Conservation (phyloP, 2,888 invertebrate species). For the Plusia festucae region DNA sequence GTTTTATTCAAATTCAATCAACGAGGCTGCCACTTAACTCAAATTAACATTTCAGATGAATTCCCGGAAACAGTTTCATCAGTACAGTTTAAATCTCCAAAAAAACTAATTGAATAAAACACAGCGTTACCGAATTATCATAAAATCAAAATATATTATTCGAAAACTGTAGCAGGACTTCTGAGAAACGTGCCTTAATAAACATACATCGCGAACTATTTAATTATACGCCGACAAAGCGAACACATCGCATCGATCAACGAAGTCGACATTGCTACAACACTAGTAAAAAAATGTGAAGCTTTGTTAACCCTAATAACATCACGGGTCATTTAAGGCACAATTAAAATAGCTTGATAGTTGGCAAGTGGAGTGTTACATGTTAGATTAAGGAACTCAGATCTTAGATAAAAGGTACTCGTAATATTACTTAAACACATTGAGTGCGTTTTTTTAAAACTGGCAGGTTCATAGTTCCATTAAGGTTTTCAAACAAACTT, state of each 20-base stretch:
- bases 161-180: conserved; percentile 43
- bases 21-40: background rate
- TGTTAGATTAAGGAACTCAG: conserved; percentile 49
- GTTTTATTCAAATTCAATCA: background rate
- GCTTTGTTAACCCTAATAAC: conserved; percentile 65
- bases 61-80: conserved; percentile 22
- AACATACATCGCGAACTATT: conserved; percentile 60
- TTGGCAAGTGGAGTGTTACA: conserved; percentile 56
- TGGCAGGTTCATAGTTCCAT: conserved; percentile 17
- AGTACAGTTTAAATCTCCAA: conserved; percentile 32
- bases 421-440: conserved; percentile 46
- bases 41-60: conserved; percentile 8
- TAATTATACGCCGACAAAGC: conserved; percentile 78
- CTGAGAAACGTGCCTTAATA: conserved; percentile 45
- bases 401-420: conserved; percentile 42
- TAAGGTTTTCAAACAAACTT: background rate
- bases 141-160: conserved; percentile 38
- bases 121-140: conserved; percentile 28
- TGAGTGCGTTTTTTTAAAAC: conserved; percentile 31
- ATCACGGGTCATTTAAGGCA: conserved; percentile 67
- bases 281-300: conserved; percentile 52
- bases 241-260: conserved; percentile 77
- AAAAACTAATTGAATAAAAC: conserved; percentile 29
- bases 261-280: conserved; percentile 60
- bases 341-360: conserved; percentile 62